Evolutionary conservation across 1,140 invertebrate genomes (phyloP).

Genomic region (Drosophila malerkotliana): DNA sequence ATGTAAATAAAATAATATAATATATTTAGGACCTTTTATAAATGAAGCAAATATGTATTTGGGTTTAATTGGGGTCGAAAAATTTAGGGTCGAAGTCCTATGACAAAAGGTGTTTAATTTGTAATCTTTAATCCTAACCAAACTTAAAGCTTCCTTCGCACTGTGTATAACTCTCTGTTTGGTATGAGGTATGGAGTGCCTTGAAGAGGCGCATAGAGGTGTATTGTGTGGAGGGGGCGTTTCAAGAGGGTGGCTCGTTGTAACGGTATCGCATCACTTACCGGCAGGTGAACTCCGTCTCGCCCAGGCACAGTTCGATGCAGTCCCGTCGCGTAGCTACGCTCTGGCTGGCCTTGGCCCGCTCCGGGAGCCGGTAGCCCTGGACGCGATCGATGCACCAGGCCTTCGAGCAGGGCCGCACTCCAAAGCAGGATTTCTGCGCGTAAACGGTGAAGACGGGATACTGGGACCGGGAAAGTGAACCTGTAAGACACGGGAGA

Average conservation of each 20-base stretch:
- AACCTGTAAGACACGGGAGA: conserved; percentile 86
- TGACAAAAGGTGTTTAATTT: background rate
- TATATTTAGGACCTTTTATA: too few species aligned
- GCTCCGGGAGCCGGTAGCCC: conserved; percentile 91
- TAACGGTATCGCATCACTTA: conserved; percentile 85
- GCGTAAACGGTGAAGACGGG: conserved; percentile 98
- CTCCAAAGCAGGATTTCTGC: conserved; percentile 95
- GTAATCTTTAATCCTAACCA: too few species aligned
- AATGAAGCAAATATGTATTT: too few species aligned
- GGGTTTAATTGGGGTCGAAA: too few species aligned
- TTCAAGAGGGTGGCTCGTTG: conserved; percentile 87
- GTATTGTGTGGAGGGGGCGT: conserved; percentile 17
- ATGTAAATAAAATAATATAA: background rate
- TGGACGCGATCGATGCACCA: conserved; percentile 97
- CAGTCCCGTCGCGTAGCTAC: conserved; percentile 93
- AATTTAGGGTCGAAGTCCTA: background rate
- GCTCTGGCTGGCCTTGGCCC: conserved; percentile 89
- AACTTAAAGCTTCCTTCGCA: background rate
- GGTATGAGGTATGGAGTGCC: conserved; percentile 8
- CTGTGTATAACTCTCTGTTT: conserved; percentile 23
- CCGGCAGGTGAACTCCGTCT: conserved; percentile 95
- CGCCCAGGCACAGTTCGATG: conserved; percentile 93
- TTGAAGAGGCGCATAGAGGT: conserved; percentile 13
- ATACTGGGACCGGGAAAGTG: conserved; percentile 95
- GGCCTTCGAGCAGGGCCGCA: conserved; percentile 93